Evolutionary conservation across 2,888 invertebrate species (phyloP).

Genomic region (Pelosia muscerda): DNA sequence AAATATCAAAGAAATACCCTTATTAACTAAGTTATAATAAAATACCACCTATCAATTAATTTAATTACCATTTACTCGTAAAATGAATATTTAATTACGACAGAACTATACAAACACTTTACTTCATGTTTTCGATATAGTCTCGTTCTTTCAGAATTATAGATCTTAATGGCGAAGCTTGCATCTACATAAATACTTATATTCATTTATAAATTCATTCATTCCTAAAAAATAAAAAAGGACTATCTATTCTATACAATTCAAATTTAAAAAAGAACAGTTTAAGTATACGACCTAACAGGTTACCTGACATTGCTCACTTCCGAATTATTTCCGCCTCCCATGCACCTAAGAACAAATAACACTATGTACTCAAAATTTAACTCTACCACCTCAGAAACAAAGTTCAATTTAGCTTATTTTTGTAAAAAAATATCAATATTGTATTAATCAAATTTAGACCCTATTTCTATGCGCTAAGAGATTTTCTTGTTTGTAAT

Average conservation of each 20-base stretch:
- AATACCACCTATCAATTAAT: too few relatives aligned
- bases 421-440: slow-evolving; percentile 8
- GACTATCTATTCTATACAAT: too few relatives aligned
- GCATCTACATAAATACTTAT: too few relatives aligned
- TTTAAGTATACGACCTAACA: slow-evolving; percentile 18
- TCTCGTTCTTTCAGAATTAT: too few relatives aligned
- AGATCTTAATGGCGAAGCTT: too few relatives aligned
- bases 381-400: neutral
- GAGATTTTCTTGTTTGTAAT: slow-evolving; percentile 21
- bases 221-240: slow-evolving; percentile 2
- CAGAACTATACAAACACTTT: too few relatives aligned
- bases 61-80: too few relatives aligned
- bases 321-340: slow-evolving; percentile 42
- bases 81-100: too few relatives aligned
- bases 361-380: slow-evolving; percentile 13
- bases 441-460: slow-evolving; percentile 35
- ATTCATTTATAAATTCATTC: neutral
- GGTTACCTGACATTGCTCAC: slow-evolving; percentile 34
- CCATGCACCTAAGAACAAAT: slow-evolving; percentile 9
- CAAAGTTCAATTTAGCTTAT: slow-evolving; percentile 16
- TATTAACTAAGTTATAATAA: too few relatives aligned
- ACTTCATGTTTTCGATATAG: too few relatives aligned
- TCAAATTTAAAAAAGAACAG: slow-evolving; percentile 12
- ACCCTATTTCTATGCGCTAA: slow-evolving; percentile 22
- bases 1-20: too few relatives aligned